These are phyloP conservation scores for Drosophila gunungcola DNA, from an alignment of 1,140 invertebrate species.

Conservation along the genomic window DNA sequence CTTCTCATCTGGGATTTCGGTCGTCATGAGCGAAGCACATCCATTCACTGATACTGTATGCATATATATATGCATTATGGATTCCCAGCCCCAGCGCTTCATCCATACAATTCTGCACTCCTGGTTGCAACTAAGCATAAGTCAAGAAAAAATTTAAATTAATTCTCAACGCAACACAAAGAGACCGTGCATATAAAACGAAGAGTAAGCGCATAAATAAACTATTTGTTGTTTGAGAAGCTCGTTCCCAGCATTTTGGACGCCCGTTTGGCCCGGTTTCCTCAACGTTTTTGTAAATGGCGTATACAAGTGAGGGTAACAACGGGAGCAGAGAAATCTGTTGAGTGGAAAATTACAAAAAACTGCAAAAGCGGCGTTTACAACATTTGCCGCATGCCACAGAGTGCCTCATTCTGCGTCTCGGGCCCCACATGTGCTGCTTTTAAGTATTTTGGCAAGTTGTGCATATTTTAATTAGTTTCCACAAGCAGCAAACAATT, in stretches of 20 bases:
- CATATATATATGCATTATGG: slow-evolving; percentile 5
- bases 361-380: slow-evolving; percentile 72
- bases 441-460: slow-evolving; percentile 77
- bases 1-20: neutral
- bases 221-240: slow-evolving; percentile 61
- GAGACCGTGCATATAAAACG: slow-evolving; percentile 27
- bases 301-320: slow-evolving; percentile 15
- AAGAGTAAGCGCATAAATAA: slow-evolving; percentile 70
- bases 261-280: slow-evolving; percentile 20
- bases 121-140: slow-evolving; percentile 30
- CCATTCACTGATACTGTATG: slow-evolving; percentile 1
- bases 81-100: slow-evolving; percentile 4
- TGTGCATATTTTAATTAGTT: slow-evolving; percentile 82
- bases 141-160: slow-evolving; percentile 33
- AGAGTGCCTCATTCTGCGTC: slow-evolving; percentile 14
- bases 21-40: neutral
- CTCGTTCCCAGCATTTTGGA: slow-evolving; percentile 24
- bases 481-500: slow-evolving; percentile 52
- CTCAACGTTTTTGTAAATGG: slow-evolving; percentile 31
- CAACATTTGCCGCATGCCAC: slow-evolving; percentile 53
- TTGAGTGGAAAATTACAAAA: slow-evolving; percentile 80
- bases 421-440: slow-evolving; percentile 37
- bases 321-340: slow-evolving; percentile 49
- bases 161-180: slow-evolving; percentile 20
- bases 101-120: slow-evolving; percentile 18